phyloP scores from a whole-genome alignment of 64 coral and sea anemone species.

The Actinia equina region DNA sequence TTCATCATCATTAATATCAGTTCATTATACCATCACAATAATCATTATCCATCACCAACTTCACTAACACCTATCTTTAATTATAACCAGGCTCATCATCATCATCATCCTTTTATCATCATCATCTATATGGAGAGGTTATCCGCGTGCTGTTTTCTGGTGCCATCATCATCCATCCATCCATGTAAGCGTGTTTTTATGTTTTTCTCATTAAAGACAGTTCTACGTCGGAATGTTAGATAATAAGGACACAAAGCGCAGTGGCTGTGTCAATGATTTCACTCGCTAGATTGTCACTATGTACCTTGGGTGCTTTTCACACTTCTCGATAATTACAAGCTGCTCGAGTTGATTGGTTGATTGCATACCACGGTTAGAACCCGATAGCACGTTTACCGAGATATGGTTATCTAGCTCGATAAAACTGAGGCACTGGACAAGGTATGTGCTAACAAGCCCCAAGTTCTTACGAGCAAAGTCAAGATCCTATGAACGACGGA shows the following conservation, averaged over 20 bases:
- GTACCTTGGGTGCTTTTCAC: not conserved
- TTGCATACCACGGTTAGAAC: not conserved
- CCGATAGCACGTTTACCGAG: not conserved
- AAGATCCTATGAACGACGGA: not conserved
- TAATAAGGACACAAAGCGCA: not conserved
- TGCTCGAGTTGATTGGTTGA: not conserved
- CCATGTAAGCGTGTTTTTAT: too few relatives aligned
- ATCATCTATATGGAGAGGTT: too few relatives aligned
- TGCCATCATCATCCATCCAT: too few relatives aligned
- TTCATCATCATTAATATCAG: too few relatives aligned
- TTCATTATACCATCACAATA: too few relatives aligned
- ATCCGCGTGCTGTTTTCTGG: too few relatives aligned
- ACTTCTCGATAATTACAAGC: not conserved
- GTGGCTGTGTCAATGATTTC: slow-evolving; percentile 1
- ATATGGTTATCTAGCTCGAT: not conserved
- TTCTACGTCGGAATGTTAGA: too few relatives aligned
- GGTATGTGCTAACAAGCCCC: not conserved
- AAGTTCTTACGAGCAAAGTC: not conserved
- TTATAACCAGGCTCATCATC: too few relatives aligned
- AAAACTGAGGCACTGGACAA: not conserved
- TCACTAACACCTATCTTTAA: too few relatives aligned
- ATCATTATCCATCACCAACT: too few relatives aligned
- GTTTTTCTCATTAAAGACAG: too few relatives aligned
- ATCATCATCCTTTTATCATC: too few relatives aligned
- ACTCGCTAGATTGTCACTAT: not conserved